These are phyloP conservation scores for Glyptemys insculpta DNA, from an alignment of 2,797 vertebrate genomes.

Conservation along the genomic window DNA sequence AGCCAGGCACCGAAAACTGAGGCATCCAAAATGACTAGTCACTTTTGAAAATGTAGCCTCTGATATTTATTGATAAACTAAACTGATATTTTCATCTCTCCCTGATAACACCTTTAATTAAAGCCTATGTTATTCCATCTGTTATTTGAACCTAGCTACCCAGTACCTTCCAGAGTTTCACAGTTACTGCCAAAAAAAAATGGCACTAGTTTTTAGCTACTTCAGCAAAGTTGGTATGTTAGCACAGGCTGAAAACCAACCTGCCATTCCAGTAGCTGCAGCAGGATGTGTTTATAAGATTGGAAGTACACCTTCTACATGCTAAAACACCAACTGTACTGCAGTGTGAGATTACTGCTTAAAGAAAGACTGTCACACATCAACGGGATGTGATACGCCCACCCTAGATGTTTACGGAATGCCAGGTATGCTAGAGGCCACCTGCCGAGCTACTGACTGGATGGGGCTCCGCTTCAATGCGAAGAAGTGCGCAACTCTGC, in stretches of 20 bases:
- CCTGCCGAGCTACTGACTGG: no score
- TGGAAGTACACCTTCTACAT: not conserved
- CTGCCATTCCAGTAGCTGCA: slow-evolving; percentile 30
- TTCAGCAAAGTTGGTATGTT: not conserved
- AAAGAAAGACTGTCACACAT: slow-evolving; percentile 11
- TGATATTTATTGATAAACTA: not conserved
- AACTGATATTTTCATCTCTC: slow-evolving; percentile 22
- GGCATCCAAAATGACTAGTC: slow-evolving; percentile 46
- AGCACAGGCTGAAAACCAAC: slow-evolving; percentile 40
- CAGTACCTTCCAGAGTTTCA: slow-evolving; percentile 11
- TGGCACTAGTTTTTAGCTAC: not conserved
- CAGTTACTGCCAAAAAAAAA: fast-evolving
- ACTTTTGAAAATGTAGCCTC: slow-evolving; percentile 6
- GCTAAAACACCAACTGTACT: not conserved
- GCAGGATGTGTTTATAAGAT: not conserved
- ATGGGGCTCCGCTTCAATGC: no score
- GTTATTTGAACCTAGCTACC: not conserved
- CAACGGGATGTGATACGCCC: not conserved
- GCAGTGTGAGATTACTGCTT: slow-evolving; percentile 12
- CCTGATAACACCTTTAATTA: not conserved
- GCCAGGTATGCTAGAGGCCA: not conserved
- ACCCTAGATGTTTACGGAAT: not conserved
- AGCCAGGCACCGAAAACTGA: slow-evolving; percentile 19
- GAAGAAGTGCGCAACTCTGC: no score
- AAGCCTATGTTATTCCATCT: not conserved